phyloP scores from a whole-genome alignment of 2,888 invertebrate species.

The Cataglyphis livida region DNA sequence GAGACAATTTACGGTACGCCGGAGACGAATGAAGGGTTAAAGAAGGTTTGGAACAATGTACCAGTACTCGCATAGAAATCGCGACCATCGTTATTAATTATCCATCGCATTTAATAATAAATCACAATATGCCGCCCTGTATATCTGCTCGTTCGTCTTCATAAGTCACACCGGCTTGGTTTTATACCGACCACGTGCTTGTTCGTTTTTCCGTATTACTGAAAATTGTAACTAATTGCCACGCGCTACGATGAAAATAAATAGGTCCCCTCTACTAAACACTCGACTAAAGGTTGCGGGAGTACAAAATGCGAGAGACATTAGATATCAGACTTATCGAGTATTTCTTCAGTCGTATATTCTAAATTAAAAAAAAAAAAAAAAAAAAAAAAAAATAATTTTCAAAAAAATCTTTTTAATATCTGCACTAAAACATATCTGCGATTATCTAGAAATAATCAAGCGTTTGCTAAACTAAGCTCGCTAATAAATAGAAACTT shows the following conservation, averaged over 20 bases:
- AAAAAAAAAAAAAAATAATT: neutral
- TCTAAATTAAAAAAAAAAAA: neutral
- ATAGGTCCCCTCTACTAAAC: conserved; percentile 30
- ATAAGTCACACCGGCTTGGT: conserved; percentile 19
- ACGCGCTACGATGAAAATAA: conserved; percentile 36
- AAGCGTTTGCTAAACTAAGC: neutral
- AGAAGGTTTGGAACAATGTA: neutral
- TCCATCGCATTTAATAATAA: conserved; percentile 25
- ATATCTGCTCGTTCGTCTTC: conserved; percentile 20
- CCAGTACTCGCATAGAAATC: conserved; percentile 34
- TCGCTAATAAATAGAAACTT: neutral
- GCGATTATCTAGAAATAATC: neutral
- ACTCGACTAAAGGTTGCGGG: conserved; percentile 17
- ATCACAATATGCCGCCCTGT: conserved; percentile 22
- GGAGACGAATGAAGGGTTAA: neutral
- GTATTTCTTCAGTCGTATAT: neutral
- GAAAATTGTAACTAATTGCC: conserved; percentile 49
- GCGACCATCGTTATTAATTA: conserved; percentile 31
- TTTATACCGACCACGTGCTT: conserved; percentile 18
- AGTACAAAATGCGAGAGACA: neutral
- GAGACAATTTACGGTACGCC: conserved; percentile 52
- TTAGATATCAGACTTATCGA: neutral
- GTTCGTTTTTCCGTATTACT: conserved; percentile 46
- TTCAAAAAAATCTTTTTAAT: neutral
- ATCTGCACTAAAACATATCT: neutral